Base-by-base conservation (phyloP, 92 coral and sea anemone genomes). In the Siderastrea radians region DNA sequence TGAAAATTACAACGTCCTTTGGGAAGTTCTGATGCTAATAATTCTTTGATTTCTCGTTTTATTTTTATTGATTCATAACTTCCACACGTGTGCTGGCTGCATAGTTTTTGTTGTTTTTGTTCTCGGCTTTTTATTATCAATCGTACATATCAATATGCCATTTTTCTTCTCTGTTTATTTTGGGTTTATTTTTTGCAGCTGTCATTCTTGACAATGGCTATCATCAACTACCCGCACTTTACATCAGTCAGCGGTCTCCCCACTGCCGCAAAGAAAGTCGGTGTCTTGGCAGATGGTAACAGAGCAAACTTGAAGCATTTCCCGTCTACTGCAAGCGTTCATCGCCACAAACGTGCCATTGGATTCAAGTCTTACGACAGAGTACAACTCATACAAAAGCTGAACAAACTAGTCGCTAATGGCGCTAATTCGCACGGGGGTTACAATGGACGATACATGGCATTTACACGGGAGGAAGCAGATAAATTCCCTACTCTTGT, bases 361-460 rank as follows among this genome's bases (percentile, higher is more conserved):
- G 17, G 19, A 9, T 79, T 72, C 74, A 79, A 51, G 62, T 19
- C 59, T 13, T 65, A 79, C 49, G 48, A 59, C 73, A 68, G 48
- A 63, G 60, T 46, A 51, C 84, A 79, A 73, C 49, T 79, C 6
- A 61, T 79, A 17, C 16, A 59, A 48, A 79, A 48, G 17, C 72
- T 79, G 2, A 79, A 79, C 62, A 48, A 19, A 16, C 73, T 79
- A 1, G 84, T 72, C 49, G 17, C n/a, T 4, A 64, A 12, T 49
- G 49, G 84, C 6, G 61, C 4, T 1, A 58, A 62, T n/a, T 63
- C 53, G 15, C 57, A 74, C 48, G 84, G 89, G 6, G 74, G 63
- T 3, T 86, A 52, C 19, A 86, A 86, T 68, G 57, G 78, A 63
- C 65, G 74, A 53, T 86, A 68, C 78, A 86, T 86, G 90, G 90